Evolutionary conservation across 2,113 vertebrate species (phyloP).

Genomic region (Strix uralensis): DNA sequence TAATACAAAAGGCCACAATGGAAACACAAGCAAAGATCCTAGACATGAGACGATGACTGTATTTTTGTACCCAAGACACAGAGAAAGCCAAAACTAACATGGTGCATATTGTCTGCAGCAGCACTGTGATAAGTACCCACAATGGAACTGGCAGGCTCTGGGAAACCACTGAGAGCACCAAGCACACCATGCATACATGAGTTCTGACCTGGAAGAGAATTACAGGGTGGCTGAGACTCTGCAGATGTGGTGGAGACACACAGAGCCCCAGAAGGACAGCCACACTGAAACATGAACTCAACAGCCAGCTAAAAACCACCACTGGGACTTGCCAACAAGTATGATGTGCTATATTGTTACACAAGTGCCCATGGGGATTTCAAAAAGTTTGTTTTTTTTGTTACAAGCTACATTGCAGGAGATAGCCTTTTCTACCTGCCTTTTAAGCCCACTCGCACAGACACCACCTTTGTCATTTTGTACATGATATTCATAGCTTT

Average conservation of each 20-base stretch:
- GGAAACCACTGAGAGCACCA: not conserved
- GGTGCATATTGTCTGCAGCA: not conserved
- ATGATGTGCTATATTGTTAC: rapidly evolving
- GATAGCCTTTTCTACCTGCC: not conserved
- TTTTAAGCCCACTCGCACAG: not conserved
- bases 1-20: not conserved
- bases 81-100: not conserved
- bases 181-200: not conserved
- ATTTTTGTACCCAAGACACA: not conserved
- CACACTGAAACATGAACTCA: not conserved
- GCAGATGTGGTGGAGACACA: not conserved
- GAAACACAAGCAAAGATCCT: not conserved
- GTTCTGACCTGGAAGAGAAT: not conserved
- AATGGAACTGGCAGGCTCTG: not conserved
- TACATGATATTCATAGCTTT: not conserved
- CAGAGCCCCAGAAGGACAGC: not conserved
- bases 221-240: not conserved
- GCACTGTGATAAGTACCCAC: not conserved
- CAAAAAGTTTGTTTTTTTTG: not conserved
- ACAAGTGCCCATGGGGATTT: not conserved
- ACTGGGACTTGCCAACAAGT: not conserved
- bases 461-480: not conserved
- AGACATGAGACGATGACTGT: not conserved
- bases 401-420: not conserved
- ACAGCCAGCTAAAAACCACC: not conserved